Evolutionary conservation across 37 sponge, comb jelly and placozoan genomes (phyloP), one percentile per base, ranked within the genome.

Genomic region (Diacarnus erythraeanus): DNA sequence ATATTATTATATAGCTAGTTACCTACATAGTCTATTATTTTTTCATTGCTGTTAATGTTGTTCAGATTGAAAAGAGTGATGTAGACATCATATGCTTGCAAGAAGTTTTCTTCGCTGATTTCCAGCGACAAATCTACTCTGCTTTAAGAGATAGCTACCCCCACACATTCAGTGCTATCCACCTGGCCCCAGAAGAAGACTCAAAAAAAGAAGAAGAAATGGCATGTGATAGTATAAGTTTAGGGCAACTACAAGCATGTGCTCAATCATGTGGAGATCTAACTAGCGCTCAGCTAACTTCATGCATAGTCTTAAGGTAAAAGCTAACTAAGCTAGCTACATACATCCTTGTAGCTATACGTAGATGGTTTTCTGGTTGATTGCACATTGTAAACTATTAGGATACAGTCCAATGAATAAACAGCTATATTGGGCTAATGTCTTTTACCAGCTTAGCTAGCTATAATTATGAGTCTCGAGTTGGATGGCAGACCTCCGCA

Each of bases 81-180:
- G 77, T 76, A 39, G 77, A 76, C 25, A 76, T 76, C 2, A 38
- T 59, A 21, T 76, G 77, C 41, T 57, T 76, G 63, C 63, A 76
- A 60, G 77, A 76, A 37, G n/a, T 59, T 37, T 60, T 54, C 27
- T 39, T 30, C 26, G 10, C 77, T 39, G 41, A 76, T 59, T 39
- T 59, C 34, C 77, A 76, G 38, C 56, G 63, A 59, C 29, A 35
- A 18, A 59, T 76, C 4, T 25, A 22, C 38, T 23, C 12, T 23
- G 77, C 47, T 30, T 17, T 76, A 1, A 76, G 31, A 38, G 61
- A 34, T 20, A 22, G 18, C 31, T 76, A 60, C 36, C 60, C 60
- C 20, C 60, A 59, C 38, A 63, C 77, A 18, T 56, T 76, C 30
- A 76, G 77, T 59, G 77, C 63, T 15, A 26, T 30, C 5, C 12